phyloP scores from a whole-genome alignment of 2,888 invertebrate species.

The Lissonota sp. region DNA sequence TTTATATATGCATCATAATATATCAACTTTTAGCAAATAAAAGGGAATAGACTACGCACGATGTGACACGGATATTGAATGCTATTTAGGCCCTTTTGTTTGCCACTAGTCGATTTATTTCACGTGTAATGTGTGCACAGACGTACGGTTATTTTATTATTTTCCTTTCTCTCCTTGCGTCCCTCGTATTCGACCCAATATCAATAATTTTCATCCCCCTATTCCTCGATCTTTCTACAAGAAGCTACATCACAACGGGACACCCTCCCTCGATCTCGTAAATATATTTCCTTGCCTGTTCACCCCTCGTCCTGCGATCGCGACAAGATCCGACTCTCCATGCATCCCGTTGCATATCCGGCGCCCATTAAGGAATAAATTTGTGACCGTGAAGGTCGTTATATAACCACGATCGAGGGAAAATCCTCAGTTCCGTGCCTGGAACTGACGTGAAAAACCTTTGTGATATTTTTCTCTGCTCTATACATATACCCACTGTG shows the following conservation, averaged over 20 bases:
- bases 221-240: neutral
- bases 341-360: neutral
- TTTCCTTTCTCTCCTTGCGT: constrained; percentile 15
- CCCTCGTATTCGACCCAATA: constrained; percentile 26
- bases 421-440: constrained; percentile 8
- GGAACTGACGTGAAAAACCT: constrained; percentile 31
- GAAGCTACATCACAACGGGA: constrained; percentile 4
- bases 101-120: neutral
- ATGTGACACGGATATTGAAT: neutral
- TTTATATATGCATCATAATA: neutral
- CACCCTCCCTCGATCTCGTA: constrained; percentile 39
- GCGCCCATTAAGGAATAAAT: constrained; percentile 36
- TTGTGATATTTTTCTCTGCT: constrained; percentile 21
- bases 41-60: too few relatives aligned
- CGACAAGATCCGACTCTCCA: constrained; percentile 13
- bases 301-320: constrained; percentile 20
- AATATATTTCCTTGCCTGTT: constrained; percentile 35
- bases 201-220: constrained; percentile 30
- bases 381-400: constrained; percentile 38
- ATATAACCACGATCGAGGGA: constrained; percentile 43
- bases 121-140: too few relatives aligned
- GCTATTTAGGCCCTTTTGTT: neutral
- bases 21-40: neutral
- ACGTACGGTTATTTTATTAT: constrained; percentile 1
- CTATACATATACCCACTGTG: neutral